Evolutionary conservation across 1,140 invertebrate species (phyloP).

Genomic region (Chionoecetes opilio): DNA sequence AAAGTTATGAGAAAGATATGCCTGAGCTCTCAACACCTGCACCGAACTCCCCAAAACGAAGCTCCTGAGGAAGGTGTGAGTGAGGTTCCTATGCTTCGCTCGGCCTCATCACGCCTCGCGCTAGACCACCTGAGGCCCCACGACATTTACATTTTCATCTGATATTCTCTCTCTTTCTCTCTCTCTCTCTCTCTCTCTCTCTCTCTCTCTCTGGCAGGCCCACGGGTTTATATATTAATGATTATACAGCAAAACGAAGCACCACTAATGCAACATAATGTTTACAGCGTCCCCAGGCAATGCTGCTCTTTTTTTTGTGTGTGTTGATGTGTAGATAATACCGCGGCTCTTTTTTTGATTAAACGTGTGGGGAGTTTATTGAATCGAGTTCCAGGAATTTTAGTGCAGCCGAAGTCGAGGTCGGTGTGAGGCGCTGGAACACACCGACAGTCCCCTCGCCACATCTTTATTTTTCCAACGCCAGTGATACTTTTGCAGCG

Average conservation of each 20-base stretch:
- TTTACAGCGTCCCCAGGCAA: background rate
- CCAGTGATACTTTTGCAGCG: conserved; percentile 65
- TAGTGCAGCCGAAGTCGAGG: background rate
- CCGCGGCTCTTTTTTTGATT: background rate
- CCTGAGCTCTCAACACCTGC: background rate
- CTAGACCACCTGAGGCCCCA: background rate
- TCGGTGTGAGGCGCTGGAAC: background rate
- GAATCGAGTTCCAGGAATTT: background rate
- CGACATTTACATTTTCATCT: background rate
- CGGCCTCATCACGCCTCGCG: background rate
- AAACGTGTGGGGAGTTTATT: background rate
- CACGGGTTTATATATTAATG: background rate
- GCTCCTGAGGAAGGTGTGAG: background rate
- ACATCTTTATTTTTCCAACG: conserved; percentile 68
- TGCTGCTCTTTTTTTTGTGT: background rate
- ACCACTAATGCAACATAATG: background rate
- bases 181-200: conserved; percentile 36
- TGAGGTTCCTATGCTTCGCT: background rate
- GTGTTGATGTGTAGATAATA: conserved; percentile 13
- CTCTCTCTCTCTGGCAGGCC: background rate
- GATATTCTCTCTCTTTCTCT: conserved; percentile 32
- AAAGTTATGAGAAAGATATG: background rate
- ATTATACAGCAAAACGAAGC: conserved; percentile 14
- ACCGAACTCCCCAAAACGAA: too few species aligned
- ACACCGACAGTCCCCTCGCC: conserved; percentile 55